Conservation (phyloP, 2,888 invertebrate genomes). For the Pseudoips prasinana region DNA sequence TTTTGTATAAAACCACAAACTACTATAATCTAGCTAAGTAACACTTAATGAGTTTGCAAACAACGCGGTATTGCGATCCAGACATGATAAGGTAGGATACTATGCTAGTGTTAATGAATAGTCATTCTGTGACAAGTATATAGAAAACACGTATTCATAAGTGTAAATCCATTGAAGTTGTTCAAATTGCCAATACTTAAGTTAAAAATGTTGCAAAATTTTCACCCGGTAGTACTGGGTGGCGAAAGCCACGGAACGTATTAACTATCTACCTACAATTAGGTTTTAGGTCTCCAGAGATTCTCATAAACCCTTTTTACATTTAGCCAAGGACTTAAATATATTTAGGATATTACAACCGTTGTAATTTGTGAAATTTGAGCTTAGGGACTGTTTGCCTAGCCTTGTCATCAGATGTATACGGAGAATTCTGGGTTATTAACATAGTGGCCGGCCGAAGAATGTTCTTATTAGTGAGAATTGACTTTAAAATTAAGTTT, state of each 20-base stretch:
- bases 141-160: no score
- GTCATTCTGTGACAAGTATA: no score
- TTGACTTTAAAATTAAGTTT: slow-evolving; percentile 19
- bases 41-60: no score
- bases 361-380: slow-evolving; percentile 43
- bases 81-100: no score
- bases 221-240: slow-evolving; percentile 12
- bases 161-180: no score
- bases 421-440: slow-evolving; percentile 32
- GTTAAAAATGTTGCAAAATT: slow-evolving; percentile 11
- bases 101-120: no score
- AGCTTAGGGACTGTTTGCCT: slow-evolving; percentile 39
- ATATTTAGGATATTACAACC: slow-evolving; percentile 22
- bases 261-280: slow-evolving; percentile 31
- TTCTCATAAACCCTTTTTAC: slow-evolving; percentile 39
- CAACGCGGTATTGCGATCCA: no score
- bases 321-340: slow-evolving; percentile 33
- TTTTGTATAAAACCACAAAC: no score
- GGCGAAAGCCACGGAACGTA: slow-evolving; percentile 22
- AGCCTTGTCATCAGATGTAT: slow-evolving; percentile 25
- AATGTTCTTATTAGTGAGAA: slow-evolving; percentile 38
- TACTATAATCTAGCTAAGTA: no score
- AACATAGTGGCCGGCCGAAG: slow-evolving; percentile 36
- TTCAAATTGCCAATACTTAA: no score
- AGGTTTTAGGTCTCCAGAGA: slow-evolving; percentile 31